Evolutionary conservation across 2,888 invertebrate genomes (phyloP), one percentile per base, ranked within the genome.

Genomic region (Apotomis betuletana): DNA sequence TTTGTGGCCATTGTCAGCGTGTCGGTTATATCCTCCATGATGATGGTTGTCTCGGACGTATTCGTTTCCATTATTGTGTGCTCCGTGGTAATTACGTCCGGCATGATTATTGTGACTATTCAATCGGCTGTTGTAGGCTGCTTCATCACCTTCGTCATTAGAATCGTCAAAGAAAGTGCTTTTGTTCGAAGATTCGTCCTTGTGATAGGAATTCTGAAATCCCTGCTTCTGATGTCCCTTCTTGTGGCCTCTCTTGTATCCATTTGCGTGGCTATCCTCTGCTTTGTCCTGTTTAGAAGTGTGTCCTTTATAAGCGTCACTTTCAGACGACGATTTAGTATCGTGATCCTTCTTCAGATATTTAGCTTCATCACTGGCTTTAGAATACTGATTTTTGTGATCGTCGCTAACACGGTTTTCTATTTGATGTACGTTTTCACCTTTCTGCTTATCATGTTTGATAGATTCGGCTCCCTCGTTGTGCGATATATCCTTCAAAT

Each of bases 181-280:
- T 78, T 95, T 95, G 79, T 95, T 95, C 0, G 95, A 96, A 10
- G 94, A 95, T 81, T 96, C 96, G 77, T 96, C 96, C 83, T 96
- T 96, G 79, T 95, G 95, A 79, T 96, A 96, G 12, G 94, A 94
- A 79, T 96, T 96, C 77, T 94, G 94, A 81, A 95, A 96, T 15
- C 96, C 96, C 76, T 95, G 94, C 70, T 95, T 95, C 77, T 95
- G 95, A 76, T 95, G 95, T 4, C 96, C 96, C 82, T 96, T 96
- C 79, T 95, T 95, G 76, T 95, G 95, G 0, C 91, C 94, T 69
- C 90, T 88, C 76, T 94, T 94, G 67, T 79, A 90, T 10, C 92
- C 91, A 12, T 83, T 84, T 0, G 91, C 85, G 69, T 88, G 85
- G 70, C 86, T 91, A 61, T 92, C 92, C 76, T 94, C 93, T 0